phyloP scores from a whole-genome alignment of 2,113 vertebrate species.

The Camelus bactrianus region DNA sequence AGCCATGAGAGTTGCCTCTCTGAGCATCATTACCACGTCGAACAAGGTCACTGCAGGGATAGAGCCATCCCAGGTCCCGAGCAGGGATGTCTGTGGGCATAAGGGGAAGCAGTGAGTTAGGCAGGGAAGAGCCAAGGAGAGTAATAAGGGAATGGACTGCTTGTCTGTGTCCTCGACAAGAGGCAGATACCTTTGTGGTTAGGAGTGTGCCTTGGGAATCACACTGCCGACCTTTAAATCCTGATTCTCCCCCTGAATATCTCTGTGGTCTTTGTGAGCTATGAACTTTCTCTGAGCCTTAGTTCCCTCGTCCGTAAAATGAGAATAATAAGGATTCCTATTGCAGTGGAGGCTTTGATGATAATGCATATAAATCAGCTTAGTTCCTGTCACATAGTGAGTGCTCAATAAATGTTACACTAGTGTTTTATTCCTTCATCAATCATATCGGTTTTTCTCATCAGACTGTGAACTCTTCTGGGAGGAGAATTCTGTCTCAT shows the following conservation, averaged over 20 bases:
- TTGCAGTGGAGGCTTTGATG: not conserved
- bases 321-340: constrained; percentile 30
- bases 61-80: not conserved
- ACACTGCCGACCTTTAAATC: not conserved
- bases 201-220: not conserved
- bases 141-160: not conserved
- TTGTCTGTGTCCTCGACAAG: not conserved
- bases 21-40: rapidly evolving
- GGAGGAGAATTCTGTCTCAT: constrained; percentile 8
- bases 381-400: constrained; percentile 54
- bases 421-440: constrained; percentile 64
- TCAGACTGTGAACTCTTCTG: constrained; percentile 15
- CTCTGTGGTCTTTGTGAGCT: not conserved
- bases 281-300: not conserved
- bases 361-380: constrained; percentile 41
- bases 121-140: not conserved
- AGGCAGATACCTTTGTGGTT: not conserved
- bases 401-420: constrained; percentile 70
- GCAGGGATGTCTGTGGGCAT: not conserved
- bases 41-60: not conserved
- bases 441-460: constrained; percentile 7
- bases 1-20: not conserved
- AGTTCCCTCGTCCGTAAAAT: constrained; percentile 32
- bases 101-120: not conserved
- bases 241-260: not conserved